phyloP scores from a whole-genome alignment of 1,140 invertebrate species.

The Pseudomyrmex concolor region DNA sequence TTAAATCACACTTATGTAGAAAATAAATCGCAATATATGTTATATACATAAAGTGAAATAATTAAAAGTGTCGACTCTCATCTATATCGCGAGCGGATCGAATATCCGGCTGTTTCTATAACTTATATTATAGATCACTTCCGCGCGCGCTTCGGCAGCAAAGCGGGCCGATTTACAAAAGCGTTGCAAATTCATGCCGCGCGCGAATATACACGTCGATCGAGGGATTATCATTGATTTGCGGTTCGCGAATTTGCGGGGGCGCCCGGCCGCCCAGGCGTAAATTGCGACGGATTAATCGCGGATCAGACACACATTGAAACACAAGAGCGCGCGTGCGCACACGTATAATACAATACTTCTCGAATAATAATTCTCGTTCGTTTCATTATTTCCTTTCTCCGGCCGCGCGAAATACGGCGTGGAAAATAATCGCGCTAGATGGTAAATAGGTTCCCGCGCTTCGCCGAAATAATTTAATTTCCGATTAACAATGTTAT shows the following conservation, averaged over 20 bases:
- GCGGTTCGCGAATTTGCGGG: slow-evolving; percentile 47
- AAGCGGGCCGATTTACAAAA: slow-evolving; percentile 43
- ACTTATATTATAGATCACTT: slow-evolving; percentile 22
- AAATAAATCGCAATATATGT: too few species aligned
- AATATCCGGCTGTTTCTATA: background rate
- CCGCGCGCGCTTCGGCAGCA: background rate
- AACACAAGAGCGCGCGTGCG: background rate
- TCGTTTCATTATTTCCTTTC: slow-evolving; percentile 46
- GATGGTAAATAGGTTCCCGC: slow-evolving; percentile 28
- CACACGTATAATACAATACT: slow-evolving; percentile 41
- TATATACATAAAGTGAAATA: background rate
- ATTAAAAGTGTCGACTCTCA: background rate
- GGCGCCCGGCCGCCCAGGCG: slow-evolving; percentile 33
- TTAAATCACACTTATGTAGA: background rate
- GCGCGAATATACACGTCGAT: slow-evolving; percentile 48
- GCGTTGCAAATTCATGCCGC: slow-evolving; percentile 42
- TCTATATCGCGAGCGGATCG: background rate
- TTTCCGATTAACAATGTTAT: slow-evolving; percentile 56
- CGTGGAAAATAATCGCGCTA: slow-evolving; percentile 16
- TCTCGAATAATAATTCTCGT: slow-evolving; percentile 42
- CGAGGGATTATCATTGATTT: slow-evolving; percentile 64
- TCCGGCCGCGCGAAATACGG: background rate
- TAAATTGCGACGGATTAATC: slow-evolving; percentile 64
- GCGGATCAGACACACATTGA: slow-evolving; percentile 47
- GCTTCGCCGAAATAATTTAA: slow-evolving; percentile 48